Percentiles rank a stretch among this genome's conserved stretches.
phyloP scores from a whole-genome alignment of 2,888 invertebrate genomes.

The Zelleria hepariella region DNA sequence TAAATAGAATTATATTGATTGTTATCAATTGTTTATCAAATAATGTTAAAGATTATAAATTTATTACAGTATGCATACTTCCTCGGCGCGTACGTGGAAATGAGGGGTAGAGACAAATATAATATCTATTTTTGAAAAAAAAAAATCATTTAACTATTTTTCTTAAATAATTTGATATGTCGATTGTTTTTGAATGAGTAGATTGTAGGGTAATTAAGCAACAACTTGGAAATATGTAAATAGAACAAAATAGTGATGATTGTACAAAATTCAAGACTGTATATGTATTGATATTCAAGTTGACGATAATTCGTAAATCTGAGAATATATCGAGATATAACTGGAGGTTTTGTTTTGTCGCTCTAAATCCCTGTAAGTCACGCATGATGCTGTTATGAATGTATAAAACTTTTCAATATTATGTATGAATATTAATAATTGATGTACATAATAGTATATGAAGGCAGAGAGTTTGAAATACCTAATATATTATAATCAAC shows the following conservation, averaged over 20 bases:
- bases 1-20: constrained; percentile 60
- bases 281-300: constrained; percentile 36
- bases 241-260: constrained; percentile 44
- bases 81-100: constrained; percentile 54
- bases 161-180: constrained; percentile 27
- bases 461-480: not conserved
- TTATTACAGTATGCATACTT: constrained; percentile 55
- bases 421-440: constrained; percentile 14
- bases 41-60: constrained; percentile 67
- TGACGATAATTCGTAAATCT: constrained; percentile 8
- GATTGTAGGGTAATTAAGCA: constrained; percentile 44
- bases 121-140: constrained; percentile 64
- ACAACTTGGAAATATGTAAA: constrained; percentile 47
- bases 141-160: not conserved
- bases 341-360: constrained; percentile 11
- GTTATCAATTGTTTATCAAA: constrained; percentile 66
- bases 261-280: constrained; percentile 68
- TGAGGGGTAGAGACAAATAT: constrained; percentile 38
- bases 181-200: constrained; percentile 59
- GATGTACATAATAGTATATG: constrained; percentile 6
- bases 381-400: not conserved
- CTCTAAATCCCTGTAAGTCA: constrained; percentile 2
- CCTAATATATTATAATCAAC: not conserved
- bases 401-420: constrained; percentile 11
- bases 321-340: constrained; percentile 6